Conservation (phyloP, 2,888 invertebrate species). For the Trypoxylon attenuatum region DNA sequence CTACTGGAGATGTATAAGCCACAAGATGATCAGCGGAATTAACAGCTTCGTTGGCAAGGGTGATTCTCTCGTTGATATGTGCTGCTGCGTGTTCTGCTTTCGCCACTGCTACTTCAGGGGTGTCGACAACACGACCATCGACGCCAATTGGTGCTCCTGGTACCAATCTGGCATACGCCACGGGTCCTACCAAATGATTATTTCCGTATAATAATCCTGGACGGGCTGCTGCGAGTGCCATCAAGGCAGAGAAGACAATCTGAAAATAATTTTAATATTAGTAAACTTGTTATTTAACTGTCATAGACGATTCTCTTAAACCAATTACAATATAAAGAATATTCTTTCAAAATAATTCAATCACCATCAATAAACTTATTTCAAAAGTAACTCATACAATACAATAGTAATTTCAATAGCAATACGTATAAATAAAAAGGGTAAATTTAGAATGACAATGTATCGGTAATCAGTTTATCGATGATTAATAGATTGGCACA, state of each 20-base stretch:
- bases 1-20: background rate
- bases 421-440: too few species aligned
- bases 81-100: conserved; percentile 70
- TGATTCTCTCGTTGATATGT: conserved; percentile 62
- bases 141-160: conserved; percentile 65
- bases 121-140: conserved; percentile 70
- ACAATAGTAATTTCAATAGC: too few species aligned
- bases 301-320: too few species aligned
- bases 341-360: too few species aligned
- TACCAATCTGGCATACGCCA: conserved; percentile 47
- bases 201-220: conserved; percentile 31
- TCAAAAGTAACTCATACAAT: too few species aligned
- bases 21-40: conserved; percentile 41
- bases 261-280: conserved; percentile 3
- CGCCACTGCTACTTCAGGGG: conserved; percentile 67
- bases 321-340: too few species aligned
- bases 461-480: too few species aligned
- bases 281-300: background rate
- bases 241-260: conserved; percentile 52
- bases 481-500: too few species aligned
- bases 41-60: conserved; percentile 48
- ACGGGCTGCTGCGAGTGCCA: conserved; percentile 52
- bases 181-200: conserved; percentile 7
- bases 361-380: too few species aligned
- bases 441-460: too few species aligned